phyloP scores from a whole-genome alignment of 2,888 invertebrate genomes.

The Temnothorax unifasciatus region DNA sequence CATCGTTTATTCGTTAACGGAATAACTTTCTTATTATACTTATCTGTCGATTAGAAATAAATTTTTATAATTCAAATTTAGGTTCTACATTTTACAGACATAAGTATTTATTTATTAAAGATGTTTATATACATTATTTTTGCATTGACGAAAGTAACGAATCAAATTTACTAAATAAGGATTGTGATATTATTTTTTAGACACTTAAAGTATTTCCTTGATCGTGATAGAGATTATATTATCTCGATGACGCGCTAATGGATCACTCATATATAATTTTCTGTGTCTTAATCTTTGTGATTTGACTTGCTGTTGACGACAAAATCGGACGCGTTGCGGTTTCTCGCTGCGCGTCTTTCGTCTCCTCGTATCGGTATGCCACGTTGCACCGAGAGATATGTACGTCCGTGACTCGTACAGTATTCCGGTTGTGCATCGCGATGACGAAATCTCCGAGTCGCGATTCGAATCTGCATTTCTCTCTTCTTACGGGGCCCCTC shows the following conservation, averaged over 20 bases:
- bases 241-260: neutral
- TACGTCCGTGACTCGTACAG: constrained; percentile 63
- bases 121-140: neutral
- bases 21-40: neutral
- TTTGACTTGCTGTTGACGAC: constrained; percentile 52
- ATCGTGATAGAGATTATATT: neutral
- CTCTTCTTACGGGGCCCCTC: constrained; percentile 26
- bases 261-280: neutral
- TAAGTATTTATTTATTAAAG: neutral
- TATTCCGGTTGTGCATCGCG: constrained; percentile 66
- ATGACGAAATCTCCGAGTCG: constrained; percentile 70
- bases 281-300: constrained; percentile 18
- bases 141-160: neutral
- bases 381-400: constrained; percentile 55
- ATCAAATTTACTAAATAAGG: neutral
- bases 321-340: constrained; percentile 33
- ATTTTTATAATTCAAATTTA: neutral
- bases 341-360: constrained; percentile 16
- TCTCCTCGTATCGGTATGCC: constrained; percentile 28
- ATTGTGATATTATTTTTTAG: neutral
- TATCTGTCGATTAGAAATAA: neutral
- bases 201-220: neutral
- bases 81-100: neutral
- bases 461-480: constrained; percentile 69
- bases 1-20: neutral